Evolutionary conservation across 2,113 vertebrate species (phyloP).

Genomic region (Marmota monax): DNA sequence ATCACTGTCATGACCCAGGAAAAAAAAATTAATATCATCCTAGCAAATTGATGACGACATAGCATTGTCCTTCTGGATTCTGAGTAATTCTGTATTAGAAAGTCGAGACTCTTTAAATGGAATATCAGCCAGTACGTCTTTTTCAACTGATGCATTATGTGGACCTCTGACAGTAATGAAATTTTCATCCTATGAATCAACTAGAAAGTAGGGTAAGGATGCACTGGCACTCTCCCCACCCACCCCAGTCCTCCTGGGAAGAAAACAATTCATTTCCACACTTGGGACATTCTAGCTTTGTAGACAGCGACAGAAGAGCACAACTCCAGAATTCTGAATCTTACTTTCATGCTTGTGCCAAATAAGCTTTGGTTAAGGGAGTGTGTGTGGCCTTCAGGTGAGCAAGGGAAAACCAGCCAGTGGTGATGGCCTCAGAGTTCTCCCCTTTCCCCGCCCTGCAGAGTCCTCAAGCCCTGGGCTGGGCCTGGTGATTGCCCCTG

Average conservation of each 20-base stretch:
- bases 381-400: neutral
- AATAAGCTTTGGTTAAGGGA: neutral
- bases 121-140: neutral
- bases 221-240: neutral
- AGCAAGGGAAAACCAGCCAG: neutral
- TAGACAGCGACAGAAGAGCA: neutral
- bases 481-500: neutral
- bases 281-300: neutral
- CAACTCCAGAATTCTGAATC: neutral
- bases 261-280: neutral
- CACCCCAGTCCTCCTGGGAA: neutral
- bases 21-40: too few species aligned
- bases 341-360: neutral
- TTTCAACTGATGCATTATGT: neutral
- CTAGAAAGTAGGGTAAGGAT: neutral
- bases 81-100: neutral
- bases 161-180: neutral
- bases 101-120: neutral
- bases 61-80: neutral
- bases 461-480: neutral
- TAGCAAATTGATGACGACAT: neutral
- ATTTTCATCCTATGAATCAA: rapidly evolving
- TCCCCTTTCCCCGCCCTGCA: neutral
- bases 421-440: neutral
- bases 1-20: neutral